Base-by-base conservation (phyloP, 2,888 invertebrate species). In the Noctua janthe region DNA sequence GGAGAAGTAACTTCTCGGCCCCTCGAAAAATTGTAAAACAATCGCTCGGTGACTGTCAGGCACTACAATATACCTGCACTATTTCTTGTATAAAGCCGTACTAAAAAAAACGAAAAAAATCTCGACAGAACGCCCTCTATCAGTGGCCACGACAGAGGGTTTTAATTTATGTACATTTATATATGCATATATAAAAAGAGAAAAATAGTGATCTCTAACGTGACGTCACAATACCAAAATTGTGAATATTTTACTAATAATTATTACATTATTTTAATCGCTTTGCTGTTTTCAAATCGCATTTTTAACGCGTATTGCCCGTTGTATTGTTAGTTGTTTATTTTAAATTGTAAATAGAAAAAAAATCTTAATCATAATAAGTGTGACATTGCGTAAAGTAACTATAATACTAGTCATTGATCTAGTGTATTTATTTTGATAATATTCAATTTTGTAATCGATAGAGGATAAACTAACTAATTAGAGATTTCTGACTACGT, bases 371-470 rank as follows among this genome's bases (percentile, higher is more conserved):
- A 86, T 82, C 82, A 83, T 83, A 92, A 91, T 91, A 93, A 91
- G 93, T 93, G 94, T 94, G 93, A 94, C 92, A 93, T 94, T 92
- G 90, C 92, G 92, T 95, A 93, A 91, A 91, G 92, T 95, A 95
- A 96, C 94, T 96, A 89, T 95, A 93, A 93, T 95, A 96, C 97
- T 97, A 97, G 97, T 97, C 97, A 97, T 95, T 95, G 94, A 95
- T 97, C 97, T 97, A 97, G 97, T 97, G 95, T 97, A 97, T 95
- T 95, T 96, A 95, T 95, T 94, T 94, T 92, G 92, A 90, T 91
- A 90, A 91, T 91, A 90, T 91, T 91, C 85, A 91, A 87, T 89
- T 87, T 90, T 91, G 78, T 92, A 89, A 89, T 91, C 82, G 83
- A 86, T 91, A 92, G 89, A 82, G 86, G 84, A 85, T 90, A 87